Percentiles rank a stretch among this genome's conserved stretches.
These are phyloP conservation scores for Erethizon dorsatum DNA, from an alignment of 2,797 vertebrate genomes.

Conservation along the genomic window DNA sequence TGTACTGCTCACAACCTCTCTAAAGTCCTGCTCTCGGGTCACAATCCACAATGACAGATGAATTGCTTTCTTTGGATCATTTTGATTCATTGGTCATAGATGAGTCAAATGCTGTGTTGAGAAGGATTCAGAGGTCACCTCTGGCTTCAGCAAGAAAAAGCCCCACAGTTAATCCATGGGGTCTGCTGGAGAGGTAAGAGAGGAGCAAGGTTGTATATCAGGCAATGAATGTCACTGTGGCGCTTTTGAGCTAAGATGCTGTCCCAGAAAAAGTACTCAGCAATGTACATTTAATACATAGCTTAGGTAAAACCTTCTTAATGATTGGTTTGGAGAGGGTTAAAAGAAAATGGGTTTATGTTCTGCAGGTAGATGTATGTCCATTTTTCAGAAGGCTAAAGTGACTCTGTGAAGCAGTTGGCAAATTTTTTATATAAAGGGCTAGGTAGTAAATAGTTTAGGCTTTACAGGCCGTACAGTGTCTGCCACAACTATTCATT, in stretches of 20 bases:
- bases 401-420: neutral
- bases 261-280: neutral
- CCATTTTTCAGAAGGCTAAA: neutral
- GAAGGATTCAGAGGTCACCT: neutral
- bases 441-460: neutral
- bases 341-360: neutral
- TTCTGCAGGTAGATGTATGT: neutral
- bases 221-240: too few species aligned
- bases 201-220: neutral
- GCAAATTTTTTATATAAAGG: neutral
- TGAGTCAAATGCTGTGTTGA: neutral
- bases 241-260: neutral
- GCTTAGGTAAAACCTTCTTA: neutral
- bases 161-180: neutral
- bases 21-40: neutral
- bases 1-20: neutral
- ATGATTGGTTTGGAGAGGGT: neutral
- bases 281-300: neutral
- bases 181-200: neutral
- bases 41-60: neutral
- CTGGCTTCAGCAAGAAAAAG: neutral
- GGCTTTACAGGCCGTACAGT: neutral
- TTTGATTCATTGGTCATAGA: neutral
- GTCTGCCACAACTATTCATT: neutral
- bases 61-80: neutral